phyloP scores from a whole-genome alignment of 2,113 vertebrate genomes.

The Tachuris rubrigastra region DNA sequence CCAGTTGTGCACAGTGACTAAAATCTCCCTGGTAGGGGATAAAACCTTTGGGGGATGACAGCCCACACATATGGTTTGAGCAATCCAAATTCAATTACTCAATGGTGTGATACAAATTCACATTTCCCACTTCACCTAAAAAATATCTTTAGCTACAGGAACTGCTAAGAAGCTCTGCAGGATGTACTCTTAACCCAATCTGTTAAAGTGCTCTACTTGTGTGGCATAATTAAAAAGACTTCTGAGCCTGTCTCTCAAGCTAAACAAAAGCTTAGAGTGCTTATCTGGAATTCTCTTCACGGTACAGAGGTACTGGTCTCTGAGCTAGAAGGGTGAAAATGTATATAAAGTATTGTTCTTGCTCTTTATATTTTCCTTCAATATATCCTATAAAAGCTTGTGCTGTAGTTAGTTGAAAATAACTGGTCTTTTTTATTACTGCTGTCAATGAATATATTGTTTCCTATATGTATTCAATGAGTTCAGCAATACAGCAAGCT shows the following conservation, averaged over 20 bases:
- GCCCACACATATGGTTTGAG: background rate
- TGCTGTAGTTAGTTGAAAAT: background rate
- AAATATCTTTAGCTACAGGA: conserved; percentile 23
- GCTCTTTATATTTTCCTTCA: background rate
- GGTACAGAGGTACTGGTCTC: background rate
- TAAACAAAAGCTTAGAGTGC: background rate
- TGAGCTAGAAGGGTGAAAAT: background rate
- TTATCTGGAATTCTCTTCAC: background rate
- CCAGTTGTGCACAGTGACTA: background rate
- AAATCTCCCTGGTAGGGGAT: background rate
- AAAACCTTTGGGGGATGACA: background rate
- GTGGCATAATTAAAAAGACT: conserved; percentile 23
- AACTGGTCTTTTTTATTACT: background rate
- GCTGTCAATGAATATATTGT: background rate
- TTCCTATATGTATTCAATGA: background rate
- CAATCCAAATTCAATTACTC: conserved; percentile 12
- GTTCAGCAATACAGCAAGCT: background rate
- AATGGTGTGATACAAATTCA: conserved; percentile 1
- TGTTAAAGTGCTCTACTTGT: background rate
- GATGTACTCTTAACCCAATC: conserved; percentile 12
- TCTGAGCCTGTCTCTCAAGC: conserved; percentile 11
- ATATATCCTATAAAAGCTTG: background rate
- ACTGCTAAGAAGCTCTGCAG: conserved; percentile 22
- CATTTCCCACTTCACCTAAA: conserved; percentile 25
- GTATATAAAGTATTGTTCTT: background rate